Evolutionary conservation across 2,113 vertebrate species (phyloP), one percentile per base, ranked within the genome.

Genomic region (Sinocyclocheilus anophthalmus): DNA sequence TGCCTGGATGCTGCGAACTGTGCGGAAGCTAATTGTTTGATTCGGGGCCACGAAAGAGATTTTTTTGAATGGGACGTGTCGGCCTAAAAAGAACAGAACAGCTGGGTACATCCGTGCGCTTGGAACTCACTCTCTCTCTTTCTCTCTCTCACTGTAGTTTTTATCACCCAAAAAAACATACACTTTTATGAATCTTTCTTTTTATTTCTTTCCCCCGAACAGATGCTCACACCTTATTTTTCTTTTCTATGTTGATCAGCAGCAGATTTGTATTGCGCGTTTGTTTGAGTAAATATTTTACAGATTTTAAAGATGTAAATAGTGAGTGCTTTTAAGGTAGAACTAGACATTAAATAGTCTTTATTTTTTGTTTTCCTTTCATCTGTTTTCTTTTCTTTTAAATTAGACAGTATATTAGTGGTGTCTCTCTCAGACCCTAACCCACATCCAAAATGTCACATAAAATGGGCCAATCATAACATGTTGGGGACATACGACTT

Each of bases 1-100:
- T 88, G 86, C 72, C 85, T 86, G 91, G 91, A 91, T 88, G 91
- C 91, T 90, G 65, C 88, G 91, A 89, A 90, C 91, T 89, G 90
- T 81, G 81, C 85, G 78, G 91, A 87, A 87, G 81, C 59, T 76
- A 13, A 92, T 81, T 87, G 92, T 92, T 92, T 90, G 92, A 92
- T 93, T 90, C 85, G 89, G 90, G 90, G 92, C 89, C 88, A 91
- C 87, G 67, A 87, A 85, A 85, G 83, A 88, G 89, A 76, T 63
- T 55, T 72, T 83, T 70, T 81, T 86, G 77, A 87, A 81, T 89
- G 81, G 86, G 79, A 81, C 22, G 57, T 86, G 85, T 89, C 75
- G 18, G 70, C 20, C 59, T 80, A 67, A 63, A 70, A 61, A 75
- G 45, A 65, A 65, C 65, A 70, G 76, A 85, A 91, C 92, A 92